These are phyloP conservation scores for Lycocerus yunnanus DNA, from an alignment of 2,888 invertebrate species.

Conservation along the genomic window DNA sequence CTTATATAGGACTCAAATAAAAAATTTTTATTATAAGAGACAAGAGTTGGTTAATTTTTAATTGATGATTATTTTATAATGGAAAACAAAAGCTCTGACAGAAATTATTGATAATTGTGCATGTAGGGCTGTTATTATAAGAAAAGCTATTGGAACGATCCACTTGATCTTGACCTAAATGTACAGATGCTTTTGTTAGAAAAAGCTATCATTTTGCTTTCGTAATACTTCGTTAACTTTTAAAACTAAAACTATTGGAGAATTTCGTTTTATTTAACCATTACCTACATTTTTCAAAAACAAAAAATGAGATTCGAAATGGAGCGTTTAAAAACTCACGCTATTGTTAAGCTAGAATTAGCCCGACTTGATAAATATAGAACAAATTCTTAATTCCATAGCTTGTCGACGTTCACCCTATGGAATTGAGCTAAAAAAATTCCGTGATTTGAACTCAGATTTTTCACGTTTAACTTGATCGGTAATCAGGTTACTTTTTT, in stretches of 20 bases:
- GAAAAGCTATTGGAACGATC: background rate
- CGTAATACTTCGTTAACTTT: background rate
- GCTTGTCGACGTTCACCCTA: too few relatives aligned
- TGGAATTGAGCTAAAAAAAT: too few relatives aligned
- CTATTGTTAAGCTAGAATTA: too few relatives aligned
- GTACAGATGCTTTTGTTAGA: background rate
- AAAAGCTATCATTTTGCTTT: background rate
- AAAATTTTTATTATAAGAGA: background rate
- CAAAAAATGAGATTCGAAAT: background rate
- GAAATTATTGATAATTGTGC: conserved; percentile 5
- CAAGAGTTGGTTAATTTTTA: background rate
- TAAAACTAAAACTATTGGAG: background rate
- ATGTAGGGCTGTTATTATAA: background rate
- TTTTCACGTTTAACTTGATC: too few relatives aligned
- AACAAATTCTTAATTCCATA: too few relatives aligned
- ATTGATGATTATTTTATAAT: background rate
- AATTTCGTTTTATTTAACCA: background rate
- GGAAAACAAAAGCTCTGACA: background rate
- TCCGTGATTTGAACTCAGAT: too few relatives aligned
- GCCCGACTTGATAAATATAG: too few relatives aligned
- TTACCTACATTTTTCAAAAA: background rate
- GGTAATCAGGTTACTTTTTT: too few relatives aligned
- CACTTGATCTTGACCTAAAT: conserved; percentile 6
- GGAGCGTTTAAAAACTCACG: too few relatives aligned
- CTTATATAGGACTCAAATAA: background rate